phyloP scores from a whole-genome alignment of 2,888 invertebrate species.

The Orchesellides sinensis region DNA sequence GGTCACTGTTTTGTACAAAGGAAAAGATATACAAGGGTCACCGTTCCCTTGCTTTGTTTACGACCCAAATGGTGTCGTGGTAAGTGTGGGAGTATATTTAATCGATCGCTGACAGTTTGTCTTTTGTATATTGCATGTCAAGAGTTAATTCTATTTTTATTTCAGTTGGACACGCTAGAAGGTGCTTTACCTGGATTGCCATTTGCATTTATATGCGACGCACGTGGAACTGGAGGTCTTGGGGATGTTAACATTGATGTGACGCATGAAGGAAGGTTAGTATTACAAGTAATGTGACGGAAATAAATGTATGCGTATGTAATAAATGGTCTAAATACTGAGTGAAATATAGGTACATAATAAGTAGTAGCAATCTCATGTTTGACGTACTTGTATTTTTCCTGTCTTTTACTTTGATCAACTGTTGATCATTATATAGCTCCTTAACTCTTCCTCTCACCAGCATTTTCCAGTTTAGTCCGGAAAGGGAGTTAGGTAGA shows the following conservation, averaged over 20 bases:
- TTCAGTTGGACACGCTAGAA: conserved; percentile 73
- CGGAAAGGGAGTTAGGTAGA: too few relatives aligned
- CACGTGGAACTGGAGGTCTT: conserved; percentile 87
- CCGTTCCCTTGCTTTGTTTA: conserved; percentile 98
- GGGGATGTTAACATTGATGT: conserved; percentile 94
- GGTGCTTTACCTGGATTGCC: conserved; percentile 88
- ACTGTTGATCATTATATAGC: too few relatives aligned
- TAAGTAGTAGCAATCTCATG: too few relatives aligned
- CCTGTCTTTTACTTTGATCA: too few relatives aligned
- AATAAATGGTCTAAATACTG: too few relatives aligned
- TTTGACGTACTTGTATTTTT: too few relatives aligned
- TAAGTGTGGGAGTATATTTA: conserved; percentile 31
- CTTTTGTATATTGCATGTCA: neutral
- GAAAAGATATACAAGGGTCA: conserved; percentile 96
- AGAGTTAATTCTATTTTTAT: conserved; percentile 4
- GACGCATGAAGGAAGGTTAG: conserved; percentile 87
- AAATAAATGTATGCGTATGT: neutral
- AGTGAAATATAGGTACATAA: too few relatives aligned
- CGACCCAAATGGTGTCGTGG: conserved; percentile 93
- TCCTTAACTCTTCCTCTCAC: too few relatives aligned
- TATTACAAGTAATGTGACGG: too few relatives aligned
- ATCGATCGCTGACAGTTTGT: too few relatives aligned
- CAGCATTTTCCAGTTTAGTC: too few relatives aligned
- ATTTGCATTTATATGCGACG: conserved; percentile 89
- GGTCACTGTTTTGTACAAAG: conserved; percentile 96